phyloP scores from a whole-genome alignment of 2,113 vertebrate genomes.

The Gymnobelideus leadbeateri region DNA sequence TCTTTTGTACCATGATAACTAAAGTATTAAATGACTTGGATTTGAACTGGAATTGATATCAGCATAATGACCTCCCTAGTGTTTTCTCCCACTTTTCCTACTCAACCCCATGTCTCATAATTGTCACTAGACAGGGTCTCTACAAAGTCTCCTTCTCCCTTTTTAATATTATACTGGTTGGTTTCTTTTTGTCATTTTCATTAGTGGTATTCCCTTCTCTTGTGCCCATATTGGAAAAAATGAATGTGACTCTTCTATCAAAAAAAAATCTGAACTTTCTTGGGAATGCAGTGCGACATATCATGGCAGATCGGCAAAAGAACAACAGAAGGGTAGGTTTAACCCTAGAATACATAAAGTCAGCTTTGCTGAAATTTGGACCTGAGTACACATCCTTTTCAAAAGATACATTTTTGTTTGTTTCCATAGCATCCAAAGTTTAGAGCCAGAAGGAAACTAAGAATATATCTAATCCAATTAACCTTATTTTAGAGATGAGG shows the following conservation, averaged over 20 bases:
- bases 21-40: not conserved
- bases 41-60: not conserved
- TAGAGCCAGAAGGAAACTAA: not conserved
- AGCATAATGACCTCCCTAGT: not conserved
- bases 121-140: not conserved
- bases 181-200: constrained; percentile 20
- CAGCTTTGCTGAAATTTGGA: not conserved
- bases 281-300: constrained; percentile 76
- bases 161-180: not conserved
- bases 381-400: not conserved
- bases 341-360: not conserved
- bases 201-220: constrained; percentile 86
- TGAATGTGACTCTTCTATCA: constrained; percentile 84
- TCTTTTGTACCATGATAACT: not conserved
- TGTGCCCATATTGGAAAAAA: constrained; percentile 80
- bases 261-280: constrained; percentile 80
- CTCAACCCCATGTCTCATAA: not conserved
- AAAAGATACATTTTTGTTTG: not conserved
- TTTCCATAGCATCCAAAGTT: not conserved
- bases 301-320: constrained; percentile 81
- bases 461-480: not conserved
- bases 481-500: not conserved
- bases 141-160: not conserved
- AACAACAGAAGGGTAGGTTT: constrained; percentile 69
- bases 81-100: not conserved